A percentile compares a stretch with the other conserved stretches of the same genome.
phyloP scores from a whole-genome alignment of 2,888 invertebrate species.

The Abrostola triplasia region DNA sequence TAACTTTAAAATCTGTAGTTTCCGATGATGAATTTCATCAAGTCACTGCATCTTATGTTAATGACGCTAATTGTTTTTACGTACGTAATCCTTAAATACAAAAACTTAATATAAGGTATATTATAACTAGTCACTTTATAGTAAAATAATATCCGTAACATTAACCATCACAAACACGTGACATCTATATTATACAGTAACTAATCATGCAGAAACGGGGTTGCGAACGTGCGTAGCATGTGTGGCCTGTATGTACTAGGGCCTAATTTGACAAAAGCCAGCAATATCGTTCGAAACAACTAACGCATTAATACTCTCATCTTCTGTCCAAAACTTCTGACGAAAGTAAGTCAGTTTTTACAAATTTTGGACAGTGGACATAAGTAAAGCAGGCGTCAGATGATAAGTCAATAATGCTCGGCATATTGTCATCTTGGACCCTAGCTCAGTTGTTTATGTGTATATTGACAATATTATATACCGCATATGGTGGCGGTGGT shows the following conservation, averaged over 20 bases:
- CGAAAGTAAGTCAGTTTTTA: constrained; percentile 10
- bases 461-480: constrained; percentile 76
- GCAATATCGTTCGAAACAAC: constrained; percentile 58
- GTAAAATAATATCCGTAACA: constrained; percentile 59
- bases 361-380: constrained; percentile 22
- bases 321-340: constrained; percentile 30
- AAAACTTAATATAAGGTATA: constrained; percentile 31
- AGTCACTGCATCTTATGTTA: no score
- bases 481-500: constrained; percentile 78
- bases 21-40: no score
- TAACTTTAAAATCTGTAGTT: no score
- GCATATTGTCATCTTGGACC: constrained; percentile 64
- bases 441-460: constrained; percentile 63
- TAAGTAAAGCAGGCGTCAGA: constrained; percentile 27
- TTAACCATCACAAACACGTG: constrained; percentile 79
- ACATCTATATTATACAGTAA: constrained; percentile 80
- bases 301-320: constrained; percentile 45
- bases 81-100: constrained; percentile 11
- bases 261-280: constrained; percentile 73
- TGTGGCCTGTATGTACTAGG: constrained; percentile 73
- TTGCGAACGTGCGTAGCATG: constrained; percentile 86
- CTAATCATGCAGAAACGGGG: constrained; percentile 87
- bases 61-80: no score
- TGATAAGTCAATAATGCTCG: constrained; percentile 58
- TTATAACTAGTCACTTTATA: constrained; percentile 37